These are phyloP conservation scores for Ceraclea dissimilis DNA, from an alignment of 2,888 invertebrate species.

Conservation along the genomic window DNA sequence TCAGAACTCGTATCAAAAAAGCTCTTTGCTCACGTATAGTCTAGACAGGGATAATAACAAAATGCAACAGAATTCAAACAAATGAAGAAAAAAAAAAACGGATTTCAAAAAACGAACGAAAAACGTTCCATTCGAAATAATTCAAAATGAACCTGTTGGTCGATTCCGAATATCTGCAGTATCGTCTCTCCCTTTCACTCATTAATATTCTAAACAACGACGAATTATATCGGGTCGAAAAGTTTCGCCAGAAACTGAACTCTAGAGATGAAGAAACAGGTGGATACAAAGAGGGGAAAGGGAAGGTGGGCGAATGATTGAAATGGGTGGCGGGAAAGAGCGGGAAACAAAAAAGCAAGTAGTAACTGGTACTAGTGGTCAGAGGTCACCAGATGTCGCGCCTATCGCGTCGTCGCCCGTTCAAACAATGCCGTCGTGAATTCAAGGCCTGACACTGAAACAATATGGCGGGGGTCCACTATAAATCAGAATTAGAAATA, in stretches of 20 bases:
- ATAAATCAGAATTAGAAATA: not conserved
- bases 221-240: conserved; percentile 2
- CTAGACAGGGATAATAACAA: too few species aligned
- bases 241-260: not conserved
- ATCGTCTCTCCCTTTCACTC: not conserved
- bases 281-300: not conserved
- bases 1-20: too few species aligned
- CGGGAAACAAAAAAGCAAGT: not conserved
- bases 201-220: not conserved
- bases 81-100: too few species aligned
- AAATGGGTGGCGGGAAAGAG: not conserved
- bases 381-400: not conserved
- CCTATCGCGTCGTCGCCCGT: not conserved
- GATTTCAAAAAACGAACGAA: too few species aligned
- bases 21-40: too few species aligned
- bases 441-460: too few species aligned
- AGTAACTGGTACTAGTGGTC: not conserved
- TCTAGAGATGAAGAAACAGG: not conserved
- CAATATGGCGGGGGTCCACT: too few species aligned
- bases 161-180: not conserved
- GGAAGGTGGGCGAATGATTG: not conserved
- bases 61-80: too few species aligned
- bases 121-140: too few species aligned
- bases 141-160: not conserved
- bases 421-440: not conserved